phyloP scores from a whole-genome alignment of 2,113 vertebrate genomes.

The Melanostigma gelatinosum region DNA sequence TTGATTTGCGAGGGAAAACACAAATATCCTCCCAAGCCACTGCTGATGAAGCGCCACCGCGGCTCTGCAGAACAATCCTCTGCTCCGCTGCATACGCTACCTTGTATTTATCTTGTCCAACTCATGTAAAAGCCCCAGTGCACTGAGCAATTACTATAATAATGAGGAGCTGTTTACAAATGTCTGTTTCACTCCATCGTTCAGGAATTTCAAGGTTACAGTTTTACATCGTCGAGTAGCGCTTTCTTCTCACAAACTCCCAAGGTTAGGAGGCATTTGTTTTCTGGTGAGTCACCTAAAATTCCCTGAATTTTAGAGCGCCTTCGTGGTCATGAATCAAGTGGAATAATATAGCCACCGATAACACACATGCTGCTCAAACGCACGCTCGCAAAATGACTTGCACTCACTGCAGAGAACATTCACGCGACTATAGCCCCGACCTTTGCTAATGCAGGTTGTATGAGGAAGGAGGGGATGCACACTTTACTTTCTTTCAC shows the following conservation, averaged over 20 bases:
- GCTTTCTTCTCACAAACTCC: slow-evolving; percentile 14
- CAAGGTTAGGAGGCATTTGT: slow-evolving; percentile 36
- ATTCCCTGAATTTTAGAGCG: slow-evolving; percentile 45
- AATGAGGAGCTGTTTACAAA: slow-evolving; percentile 60
- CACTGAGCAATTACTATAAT: slow-evolving; percentile 51
- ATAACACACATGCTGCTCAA: background rate
- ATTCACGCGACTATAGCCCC: background rate
- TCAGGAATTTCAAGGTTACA: slow-evolving; percentile 53
- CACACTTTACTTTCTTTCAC: slow-evolving; percentile 53
- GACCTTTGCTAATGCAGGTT: slow-evolving; percentile 42
- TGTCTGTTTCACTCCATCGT: slow-evolving; percentile 48
- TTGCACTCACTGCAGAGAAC: background rate
- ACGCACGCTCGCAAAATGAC: background rate
- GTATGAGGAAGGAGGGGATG: slow-evolving; percentile 33
- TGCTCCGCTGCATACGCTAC: slow-evolving; percentile 40
- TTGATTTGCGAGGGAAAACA: slow-evolving; percentile 27
- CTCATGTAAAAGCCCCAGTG: slow-evolving; percentile 46
- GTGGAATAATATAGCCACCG: slow-evolving; percentile 15
- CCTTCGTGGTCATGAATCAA: background rate
- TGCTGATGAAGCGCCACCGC: slow-evolving; percentile 17
- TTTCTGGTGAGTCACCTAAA: slow-evolving; percentile 27
- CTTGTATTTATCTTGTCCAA: slow-evolving; percentile 53
- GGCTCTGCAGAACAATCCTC: slow-evolving; percentile 25
- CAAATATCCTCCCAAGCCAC: background rate
- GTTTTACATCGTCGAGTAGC: slow-evolving; percentile 13